Evolutionary conservation across 2,113 vertebrate genomes (phyloP).

Genomic region (Henicopernis longicauda): DNA sequence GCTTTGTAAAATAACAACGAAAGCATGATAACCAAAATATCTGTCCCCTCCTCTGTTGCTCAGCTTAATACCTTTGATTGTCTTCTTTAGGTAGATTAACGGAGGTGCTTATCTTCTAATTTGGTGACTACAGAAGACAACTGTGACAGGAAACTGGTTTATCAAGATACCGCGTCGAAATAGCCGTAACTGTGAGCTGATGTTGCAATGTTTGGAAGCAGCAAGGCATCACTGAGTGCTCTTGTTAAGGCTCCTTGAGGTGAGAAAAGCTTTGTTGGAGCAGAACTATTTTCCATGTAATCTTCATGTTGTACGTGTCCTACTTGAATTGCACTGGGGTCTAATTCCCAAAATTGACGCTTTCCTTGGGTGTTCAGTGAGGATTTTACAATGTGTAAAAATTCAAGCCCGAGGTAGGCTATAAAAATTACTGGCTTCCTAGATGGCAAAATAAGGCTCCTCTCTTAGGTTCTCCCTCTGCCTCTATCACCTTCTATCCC

Average conservation of each 20-base stretch:
- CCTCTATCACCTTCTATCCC: not conserved
- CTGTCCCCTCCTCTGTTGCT: rapidly evolving
- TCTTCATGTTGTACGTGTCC: not conserved
- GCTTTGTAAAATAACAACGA: not conserved
- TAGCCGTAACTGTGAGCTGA: not conserved
- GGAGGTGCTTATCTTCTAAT: not conserved
- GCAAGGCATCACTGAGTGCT: not conserved
- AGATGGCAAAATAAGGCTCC: not conserved
- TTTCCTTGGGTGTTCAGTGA: not conserved
- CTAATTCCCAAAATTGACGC: not conserved
- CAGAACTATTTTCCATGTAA: not conserved
- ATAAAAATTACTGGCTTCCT: not conserved
- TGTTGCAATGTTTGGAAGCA: not conserved
- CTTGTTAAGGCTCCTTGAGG: not conserved
- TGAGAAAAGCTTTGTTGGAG: not conserved
- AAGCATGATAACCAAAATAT: not conserved
- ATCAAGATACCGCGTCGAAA: not conserved
- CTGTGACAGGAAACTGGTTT: not conserved
- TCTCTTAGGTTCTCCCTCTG: not conserved
- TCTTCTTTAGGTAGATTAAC: not conserved
- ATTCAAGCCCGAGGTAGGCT: not conserved
- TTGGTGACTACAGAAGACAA: not conserved
- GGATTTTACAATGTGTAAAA: not conserved
- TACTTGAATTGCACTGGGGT: not conserved
- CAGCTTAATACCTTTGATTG: not conserved